phyloP scores from a whole-genome alignment of 2,113 vertebrate species.

The Phylloscopus whistleri region DNA sequence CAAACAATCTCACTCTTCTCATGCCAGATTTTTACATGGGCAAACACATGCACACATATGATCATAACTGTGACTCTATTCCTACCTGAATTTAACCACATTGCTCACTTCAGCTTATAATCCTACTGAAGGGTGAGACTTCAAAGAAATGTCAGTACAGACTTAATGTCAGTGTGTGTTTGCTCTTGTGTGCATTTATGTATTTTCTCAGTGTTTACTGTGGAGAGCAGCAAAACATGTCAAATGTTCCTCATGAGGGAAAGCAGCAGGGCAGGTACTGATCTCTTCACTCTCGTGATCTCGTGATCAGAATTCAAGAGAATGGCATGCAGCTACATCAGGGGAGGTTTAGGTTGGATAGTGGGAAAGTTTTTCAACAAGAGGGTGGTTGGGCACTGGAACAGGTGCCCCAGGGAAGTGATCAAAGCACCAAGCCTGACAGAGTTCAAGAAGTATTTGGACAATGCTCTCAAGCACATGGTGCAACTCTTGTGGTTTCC shows the following conservation, averaged over 20 bases:
- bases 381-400: not conserved
- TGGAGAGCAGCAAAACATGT: not conserved
- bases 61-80: rapidly evolving
- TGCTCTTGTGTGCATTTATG: not conserved
- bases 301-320: not conserved
- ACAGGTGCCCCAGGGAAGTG: not conserved
- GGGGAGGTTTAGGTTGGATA: not conserved
- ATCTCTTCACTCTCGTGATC: not conserved
- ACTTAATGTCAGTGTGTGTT: not conserved
- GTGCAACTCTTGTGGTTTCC: not conserved
- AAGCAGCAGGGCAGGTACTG: not conserved
- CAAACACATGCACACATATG: not conserved
- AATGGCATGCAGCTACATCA: not conserved
- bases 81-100: not conserved
- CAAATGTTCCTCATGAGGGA: not conserved
- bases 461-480: not conserved
- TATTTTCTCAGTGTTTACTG: not conserved
- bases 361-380: not conserved
- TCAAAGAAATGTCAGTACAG: not conserved
- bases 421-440: not conserved
- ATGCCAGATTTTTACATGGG: not conserved
- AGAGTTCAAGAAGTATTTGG: not conserved
- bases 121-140: not conserved
- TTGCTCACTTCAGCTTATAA: not conserved
- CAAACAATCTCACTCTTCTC: not conserved